These are phyloP conservation scores for Lindbergichthys nudifrons DNA, from an alignment of 2,797 vertebrate genomes.

Conservation along the genomic window DNA sequence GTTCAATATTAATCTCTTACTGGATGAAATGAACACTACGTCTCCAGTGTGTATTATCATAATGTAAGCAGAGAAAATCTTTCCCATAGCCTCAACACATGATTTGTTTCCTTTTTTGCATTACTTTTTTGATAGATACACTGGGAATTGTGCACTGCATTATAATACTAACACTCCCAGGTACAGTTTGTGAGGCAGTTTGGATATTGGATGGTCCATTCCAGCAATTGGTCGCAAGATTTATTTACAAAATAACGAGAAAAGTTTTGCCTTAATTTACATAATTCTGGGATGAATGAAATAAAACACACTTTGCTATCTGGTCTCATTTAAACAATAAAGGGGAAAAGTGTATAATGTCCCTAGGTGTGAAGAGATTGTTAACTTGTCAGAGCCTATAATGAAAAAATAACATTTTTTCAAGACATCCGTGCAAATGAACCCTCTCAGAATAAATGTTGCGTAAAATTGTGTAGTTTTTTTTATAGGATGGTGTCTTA, in stretches of 20 bases:
- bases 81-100: slow-evolving; percentile 32
- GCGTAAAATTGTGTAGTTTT: slow-evolving; percentile 49
- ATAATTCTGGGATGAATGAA: slow-evolving; percentile 23
- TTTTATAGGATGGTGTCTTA: slow-evolving; percentile 63
- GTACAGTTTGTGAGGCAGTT: slow-evolving; percentile 12
- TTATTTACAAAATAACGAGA: slow-evolving; percentile 42
- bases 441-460: slow-evolving; percentile 49
- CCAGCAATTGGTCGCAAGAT: not conserved
- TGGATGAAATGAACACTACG: slow-evolving; percentile 55
- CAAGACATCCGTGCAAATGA: slow-evolving; percentile 39
- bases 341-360: slow-evolving; percentile 18
- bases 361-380: slow-evolving; percentile 16
- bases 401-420: slow-evolving; percentile 29
- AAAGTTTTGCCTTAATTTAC: slow-evolving; percentile 13
- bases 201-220: slow-evolving; percentile 18
- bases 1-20: slow-evolving; percentile 67
- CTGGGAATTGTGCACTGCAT: slow-evolving; percentile 6
- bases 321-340: slow-evolving; percentile 34
- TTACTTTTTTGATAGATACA: slow-evolving; percentile 23
- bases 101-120: not conserved
- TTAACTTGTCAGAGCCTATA: slow-evolving; percentile 40
- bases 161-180: slow-evolving; percentile 9
- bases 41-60: slow-evolving; percentile 54
- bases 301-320: slow-evolving; percentile 17
- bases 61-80: slow-evolving; percentile 50